phyloP scores from a whole-genome alignment of 2,888 invertebrate species.

The Drosophila seclusa region DNA sequence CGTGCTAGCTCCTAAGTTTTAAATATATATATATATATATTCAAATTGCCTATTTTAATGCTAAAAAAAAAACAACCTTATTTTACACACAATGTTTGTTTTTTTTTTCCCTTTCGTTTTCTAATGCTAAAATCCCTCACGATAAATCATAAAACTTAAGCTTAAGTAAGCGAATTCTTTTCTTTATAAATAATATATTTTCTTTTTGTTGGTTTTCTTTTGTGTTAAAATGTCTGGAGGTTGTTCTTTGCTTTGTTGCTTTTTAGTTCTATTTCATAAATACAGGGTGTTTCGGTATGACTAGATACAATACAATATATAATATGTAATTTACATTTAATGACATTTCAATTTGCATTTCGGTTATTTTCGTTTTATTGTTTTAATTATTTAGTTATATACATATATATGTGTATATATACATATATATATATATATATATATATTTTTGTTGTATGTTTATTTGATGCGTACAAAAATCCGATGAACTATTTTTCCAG shows the following conservation, averaged over 20 bases:
- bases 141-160: conserved; percentile 68
- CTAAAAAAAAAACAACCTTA: conserved; percentile 74
- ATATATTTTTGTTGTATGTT: neutral
- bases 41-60: conserved; percentile 46
- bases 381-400: conserved; percentile 26
- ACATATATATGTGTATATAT: conserved; percentile 1
- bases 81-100: conserved; percentile 40
- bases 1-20: conserved; percentile 27
- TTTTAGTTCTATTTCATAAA: conserved; percentile 43
- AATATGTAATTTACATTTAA: conserved; percentile 41
- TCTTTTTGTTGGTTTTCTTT: conserved; percentile 25
- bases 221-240: conserved; percentile 47
- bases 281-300: conserved; percentile 43
- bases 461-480: conserved; percentile 54
- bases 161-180: conserved; percentile 70
- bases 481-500: conserved; percentile 37
- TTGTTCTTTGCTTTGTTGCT: conserved; percentile 25
- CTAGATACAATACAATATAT: conserved; percentile 50
- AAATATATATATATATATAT: conserved; percentile 17
- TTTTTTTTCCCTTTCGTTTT: conserved; percentile 8
- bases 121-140: conserved; percentile 49
- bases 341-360: conserved; percentile 37
- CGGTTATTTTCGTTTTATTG: conserved; percentile 2
- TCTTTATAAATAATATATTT: conserved; percentile 57
- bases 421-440: conserved; percentile 14